Conservation (phyloP, 1,140 invertebrate genomes). For the Nautilus pompilius region DNA sequence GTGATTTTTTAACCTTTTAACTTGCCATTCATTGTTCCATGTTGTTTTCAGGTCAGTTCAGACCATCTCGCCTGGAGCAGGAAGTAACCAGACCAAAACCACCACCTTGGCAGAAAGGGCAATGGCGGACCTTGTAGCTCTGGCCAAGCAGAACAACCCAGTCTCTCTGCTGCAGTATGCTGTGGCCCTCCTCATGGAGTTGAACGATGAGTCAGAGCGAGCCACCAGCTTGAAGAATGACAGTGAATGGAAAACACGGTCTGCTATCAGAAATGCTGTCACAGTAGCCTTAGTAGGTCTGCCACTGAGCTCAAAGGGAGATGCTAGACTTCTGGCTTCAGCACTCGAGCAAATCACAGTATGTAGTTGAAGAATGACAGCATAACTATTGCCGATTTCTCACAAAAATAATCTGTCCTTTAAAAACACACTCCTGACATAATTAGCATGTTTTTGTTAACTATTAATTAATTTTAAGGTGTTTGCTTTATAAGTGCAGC, state of each 20-base stretch:
- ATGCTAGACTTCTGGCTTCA: slow-evolving; percentile 31
- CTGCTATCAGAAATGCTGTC: slow-evolving; percentile 29
- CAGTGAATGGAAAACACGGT: slow-evolving; percentile 11
- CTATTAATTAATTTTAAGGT: too few relatives aligned
- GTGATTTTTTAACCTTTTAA: neutral
- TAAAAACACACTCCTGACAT: too few relatives aligned
- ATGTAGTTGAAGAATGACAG: too few relatives aligned
- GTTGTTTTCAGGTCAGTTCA: neutral
- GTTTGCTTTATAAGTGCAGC: too few relatives aligned
- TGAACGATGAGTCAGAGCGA: slow-evolving; percentile 31
- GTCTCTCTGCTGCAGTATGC: slow-evolving; percentile 32
- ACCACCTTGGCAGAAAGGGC: slow-evolving; percentile 24
- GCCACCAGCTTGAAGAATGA: neutral
- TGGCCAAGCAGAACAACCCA: slow-evolving; percentile 33
- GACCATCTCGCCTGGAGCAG: too few relatives aligned
- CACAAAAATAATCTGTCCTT: too few relatives aligned
- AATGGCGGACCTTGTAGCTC: slow-evolving; percentile 12
- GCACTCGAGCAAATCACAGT: slow-evolving; percentile 33
- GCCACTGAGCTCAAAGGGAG: slow-evolving; percentile 22
- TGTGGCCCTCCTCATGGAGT: slow-evolving; percentile 26
- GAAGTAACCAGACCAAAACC: slow-evolving; percentile 10
- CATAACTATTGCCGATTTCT: too few relatives aligned
- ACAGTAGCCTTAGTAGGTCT: slow-evolving; percentile 16
- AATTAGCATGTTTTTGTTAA: too few relatives aligned
- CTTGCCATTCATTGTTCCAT: neutral